Conservation (phyloP, 1,140 invertebrate genomes). For the Eulimnadia texana region DNA sequence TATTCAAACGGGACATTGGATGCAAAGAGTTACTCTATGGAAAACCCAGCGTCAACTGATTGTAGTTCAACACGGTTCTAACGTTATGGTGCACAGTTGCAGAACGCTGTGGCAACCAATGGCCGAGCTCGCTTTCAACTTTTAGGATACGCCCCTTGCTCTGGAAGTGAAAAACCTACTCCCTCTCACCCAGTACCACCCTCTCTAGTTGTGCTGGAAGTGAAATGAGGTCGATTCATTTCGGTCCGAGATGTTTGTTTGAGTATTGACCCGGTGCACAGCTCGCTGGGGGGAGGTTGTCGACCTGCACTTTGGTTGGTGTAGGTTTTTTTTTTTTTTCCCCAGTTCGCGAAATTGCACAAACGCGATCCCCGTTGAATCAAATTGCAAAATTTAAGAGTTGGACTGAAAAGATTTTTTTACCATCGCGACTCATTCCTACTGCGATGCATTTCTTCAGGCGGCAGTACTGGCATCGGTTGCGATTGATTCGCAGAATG, state of each 20-base stretch:
- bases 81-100: neutral
- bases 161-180: neutral
- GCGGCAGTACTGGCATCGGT: constrained; percentile 91
- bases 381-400: too few relatives aligned
- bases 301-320: neutral
- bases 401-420: constrained; percentile 29
- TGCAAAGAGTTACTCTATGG: neutral
- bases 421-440: constrained; percentile 96
- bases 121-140: neutral
- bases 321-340: too few relatives aligned
- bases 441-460: constrained; percentile 96
- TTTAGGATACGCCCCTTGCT: neutral
- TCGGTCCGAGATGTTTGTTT: neutral
- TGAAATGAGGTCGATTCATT: neutral
- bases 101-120: neutral
- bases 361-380: too few relatives aligned
- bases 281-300: neutral
- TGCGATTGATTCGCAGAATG: constrained; percentile 89
- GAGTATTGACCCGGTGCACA: neutral
- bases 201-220: too few relatives aligned
- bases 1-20: neutral
- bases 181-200: too few relatives aligned
- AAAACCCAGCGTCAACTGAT: neutral
- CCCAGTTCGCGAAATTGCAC: too few relatives aligned
- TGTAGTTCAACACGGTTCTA: neutral